Conservation (phyloP, 2,113 vertebrate species). For the Psilopsiagon aurifrons region DNA sequence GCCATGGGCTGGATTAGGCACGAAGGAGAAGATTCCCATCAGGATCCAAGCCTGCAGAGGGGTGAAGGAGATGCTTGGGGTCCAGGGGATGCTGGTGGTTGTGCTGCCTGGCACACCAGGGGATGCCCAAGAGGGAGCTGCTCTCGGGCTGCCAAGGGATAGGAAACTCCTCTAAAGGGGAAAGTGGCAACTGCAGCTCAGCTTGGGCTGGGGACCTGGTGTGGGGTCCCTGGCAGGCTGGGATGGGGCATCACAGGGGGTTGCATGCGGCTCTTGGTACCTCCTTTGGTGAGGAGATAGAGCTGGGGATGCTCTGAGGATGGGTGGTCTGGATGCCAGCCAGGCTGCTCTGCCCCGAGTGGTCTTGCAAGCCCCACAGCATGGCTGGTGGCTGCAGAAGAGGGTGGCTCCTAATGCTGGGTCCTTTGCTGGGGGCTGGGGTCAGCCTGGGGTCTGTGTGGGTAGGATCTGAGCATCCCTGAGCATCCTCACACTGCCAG, state of each 20-base stretch:
- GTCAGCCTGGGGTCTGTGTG: neutral
- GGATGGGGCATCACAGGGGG: neutral
- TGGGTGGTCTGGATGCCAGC: neutral
- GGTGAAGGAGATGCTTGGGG: neutral
- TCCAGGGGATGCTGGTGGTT: neutral
- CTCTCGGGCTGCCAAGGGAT: accelerated
- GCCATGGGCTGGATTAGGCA: neutral
- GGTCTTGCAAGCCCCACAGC: neutral
- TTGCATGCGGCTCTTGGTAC: neutral
- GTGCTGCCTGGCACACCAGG: neutral
- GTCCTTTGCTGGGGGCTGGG: neutral
- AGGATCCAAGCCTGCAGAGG: neutral
- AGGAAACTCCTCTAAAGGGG: neutral
- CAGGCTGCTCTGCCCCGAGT: neutral
- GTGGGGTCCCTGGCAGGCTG: neutral
- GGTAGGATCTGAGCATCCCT: neutral
- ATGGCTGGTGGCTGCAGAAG: neutral
- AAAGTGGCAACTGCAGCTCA: neutral
- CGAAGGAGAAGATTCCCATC: neutral
- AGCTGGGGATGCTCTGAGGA: neutral
- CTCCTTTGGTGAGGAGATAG: neutral
- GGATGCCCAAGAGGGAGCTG: neutral
- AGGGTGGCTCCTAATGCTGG: neutral
- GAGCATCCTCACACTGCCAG: accelerated
- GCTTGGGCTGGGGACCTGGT: accelerated